Conservation (phyloP, 1,140 invertebrate species). For the Micrasema minimum region DNA sequence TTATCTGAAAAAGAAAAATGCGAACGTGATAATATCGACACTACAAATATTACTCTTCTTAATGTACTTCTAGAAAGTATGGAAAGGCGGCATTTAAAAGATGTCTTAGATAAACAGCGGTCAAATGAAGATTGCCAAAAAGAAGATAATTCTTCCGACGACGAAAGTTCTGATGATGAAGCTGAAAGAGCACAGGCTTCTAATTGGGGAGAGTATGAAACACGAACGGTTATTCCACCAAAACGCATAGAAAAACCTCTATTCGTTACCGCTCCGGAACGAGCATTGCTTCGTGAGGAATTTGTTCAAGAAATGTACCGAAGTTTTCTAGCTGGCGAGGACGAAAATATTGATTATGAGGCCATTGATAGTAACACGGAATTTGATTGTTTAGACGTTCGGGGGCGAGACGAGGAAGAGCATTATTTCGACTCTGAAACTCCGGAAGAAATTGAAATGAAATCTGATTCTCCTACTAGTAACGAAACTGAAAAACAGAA, state of each 20-base stretch:
- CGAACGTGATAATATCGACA: slow-evolving; percentile 70
- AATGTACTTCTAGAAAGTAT: slow-evolving; percentile 76
- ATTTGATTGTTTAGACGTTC: slow-evolving; percentile 80
- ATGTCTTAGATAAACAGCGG: slow-evolving; percentile 72
- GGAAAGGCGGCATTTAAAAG: slow-evolving; percentile 72
- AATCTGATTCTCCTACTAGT: slow-evolving; percentile 9
- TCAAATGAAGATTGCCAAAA: slow-evolving; percentile 67
- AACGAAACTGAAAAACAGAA: slow-evolving; percentile 55
- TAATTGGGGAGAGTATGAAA: slow-evolving; percentile 67
- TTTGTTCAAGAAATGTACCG: slow-evolving; percentile 90
- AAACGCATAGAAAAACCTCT: slow-evolving; percentile 57
- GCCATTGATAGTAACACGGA: slow-evolving; percentile 80
- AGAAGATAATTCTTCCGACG: slow-evolving; percentile 61
- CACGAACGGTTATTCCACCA: slow-evolving; percentile 39
- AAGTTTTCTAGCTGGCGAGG: slow-evolving; percentile 86
- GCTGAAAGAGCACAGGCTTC: slow-evolving; percentile 25
- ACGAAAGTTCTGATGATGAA: slow-evolving; percentile 25
- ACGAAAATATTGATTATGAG: slow-evolving; percentile 85
- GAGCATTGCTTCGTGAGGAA: slow-evolving; percentile 79
- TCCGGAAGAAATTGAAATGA: slow-evolving; percentile 60
- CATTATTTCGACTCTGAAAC: slow-evolving; percentile 89
- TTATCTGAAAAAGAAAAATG: slow-evolving; percentile 80
- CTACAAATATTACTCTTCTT: slow-evolving; percentile 73
- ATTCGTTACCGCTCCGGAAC: slow-evolving; percentile 69
- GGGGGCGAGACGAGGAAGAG: slow-evolving; percentile 83